Evolutionary conservation across 2,888 invertebrate genomes (phyloP).

Genomic region (Drosophila testacea): DNA sequence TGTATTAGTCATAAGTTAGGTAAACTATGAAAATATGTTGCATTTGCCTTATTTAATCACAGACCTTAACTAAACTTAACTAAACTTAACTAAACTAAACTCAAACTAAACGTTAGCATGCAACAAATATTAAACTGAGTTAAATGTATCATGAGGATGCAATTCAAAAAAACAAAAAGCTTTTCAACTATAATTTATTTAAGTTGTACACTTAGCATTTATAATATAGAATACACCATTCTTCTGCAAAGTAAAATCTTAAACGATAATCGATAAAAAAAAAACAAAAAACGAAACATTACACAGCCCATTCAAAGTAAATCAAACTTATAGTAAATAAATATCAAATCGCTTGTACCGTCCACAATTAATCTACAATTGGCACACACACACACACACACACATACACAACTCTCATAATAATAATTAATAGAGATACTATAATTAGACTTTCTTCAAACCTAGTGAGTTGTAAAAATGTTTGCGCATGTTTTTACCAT

Average conservation of each 20-base stretch:
- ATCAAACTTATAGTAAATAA: constrained; percentile 11
- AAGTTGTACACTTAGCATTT: constrained; percentile 25
- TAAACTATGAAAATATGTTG: constrained; percentile 19
- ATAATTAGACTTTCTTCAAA: constrained; percentile 63
- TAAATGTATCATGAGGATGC: constrained; percentile 37
- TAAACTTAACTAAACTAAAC: too few species aligned
- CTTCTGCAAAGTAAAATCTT: constrained; percentile 6
- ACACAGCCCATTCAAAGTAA: constrained; percentile 4
- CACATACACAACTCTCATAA: constrained; percentile 30
- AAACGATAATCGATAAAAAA: background rate
- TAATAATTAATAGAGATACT: constrained; percentile 46
- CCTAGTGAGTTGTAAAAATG: constrained; percentile 74
- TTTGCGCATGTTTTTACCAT: constrained; percentile 72
- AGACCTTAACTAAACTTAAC: constrained; percentile 24
- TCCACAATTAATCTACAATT: constrained; percentile 52
- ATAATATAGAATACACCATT: constrained; percentile 23
- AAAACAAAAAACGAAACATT: constrained; percentile 1
- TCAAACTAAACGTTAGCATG: constrained; percentile 47
- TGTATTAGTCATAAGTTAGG: constrained; percentile 42
- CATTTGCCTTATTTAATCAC: constrained; percentile 27
- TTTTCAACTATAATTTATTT: background rate
- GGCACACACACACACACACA: constrained; percentile 44
- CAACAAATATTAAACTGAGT: constrained; percentile 22
- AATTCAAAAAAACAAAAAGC: constrained; percentile 8
- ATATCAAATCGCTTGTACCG: constrained; percentile 47